Evolutionary conservation across 2,113 vertebrate genomes (phyloP).

Genomic region (Eonycteris spelaea): DNA sequence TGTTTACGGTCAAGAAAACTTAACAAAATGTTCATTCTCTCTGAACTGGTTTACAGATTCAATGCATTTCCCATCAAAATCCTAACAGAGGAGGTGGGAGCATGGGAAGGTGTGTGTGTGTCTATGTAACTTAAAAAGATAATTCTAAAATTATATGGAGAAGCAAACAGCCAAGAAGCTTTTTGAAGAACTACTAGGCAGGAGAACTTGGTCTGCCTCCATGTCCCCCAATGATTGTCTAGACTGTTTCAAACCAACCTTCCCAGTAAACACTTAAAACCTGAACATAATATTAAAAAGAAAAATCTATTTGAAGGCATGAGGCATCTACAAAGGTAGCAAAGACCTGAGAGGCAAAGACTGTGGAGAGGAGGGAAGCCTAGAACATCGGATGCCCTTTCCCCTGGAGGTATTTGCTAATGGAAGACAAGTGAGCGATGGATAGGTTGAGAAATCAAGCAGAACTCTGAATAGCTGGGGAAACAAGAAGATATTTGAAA

Average conservation of each 20-base stretch:
- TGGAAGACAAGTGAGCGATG: background rate
- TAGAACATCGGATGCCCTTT: background rate
- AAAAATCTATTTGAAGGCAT: background rate
- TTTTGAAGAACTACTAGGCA: background rate
- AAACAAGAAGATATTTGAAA: constrained; percentile 21
- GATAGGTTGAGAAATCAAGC: background rate
- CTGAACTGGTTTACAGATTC: constrained; percentile 25
- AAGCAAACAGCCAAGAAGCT: background rate
- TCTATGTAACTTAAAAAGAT: background rate
- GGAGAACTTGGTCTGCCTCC: background rate
- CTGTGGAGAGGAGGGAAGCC: background rate
- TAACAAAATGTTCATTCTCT: background rate
- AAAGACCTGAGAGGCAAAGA: background rate
- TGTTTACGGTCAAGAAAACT: background rate
- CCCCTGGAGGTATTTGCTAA: background rate
- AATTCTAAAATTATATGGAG: background rate
- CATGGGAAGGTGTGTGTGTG: too few relatives aligned
- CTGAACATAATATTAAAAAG: background rate
- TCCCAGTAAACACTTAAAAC: constrained; percentile 12
- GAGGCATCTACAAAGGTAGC: background rate
- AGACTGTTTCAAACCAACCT: background rate
- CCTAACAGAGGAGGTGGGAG: background rate
- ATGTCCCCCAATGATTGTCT: background rate
- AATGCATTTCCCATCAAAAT: constrained; percentile 34
- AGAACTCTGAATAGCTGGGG: background rate